Conservation (phyloP, 2,888 invertebrate species). For the Eupithecia inturbata region DNA sequence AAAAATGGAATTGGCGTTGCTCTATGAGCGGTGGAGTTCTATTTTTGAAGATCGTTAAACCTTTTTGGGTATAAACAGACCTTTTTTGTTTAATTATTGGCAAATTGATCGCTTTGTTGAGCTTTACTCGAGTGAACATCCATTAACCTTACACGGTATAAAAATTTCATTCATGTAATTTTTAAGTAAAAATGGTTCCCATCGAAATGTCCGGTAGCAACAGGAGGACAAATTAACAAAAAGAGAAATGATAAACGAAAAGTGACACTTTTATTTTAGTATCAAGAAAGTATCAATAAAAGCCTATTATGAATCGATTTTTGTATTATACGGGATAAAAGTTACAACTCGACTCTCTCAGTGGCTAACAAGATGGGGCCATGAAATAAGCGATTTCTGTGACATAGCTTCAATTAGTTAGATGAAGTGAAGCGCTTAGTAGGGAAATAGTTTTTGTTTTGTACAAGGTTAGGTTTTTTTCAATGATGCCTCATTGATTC, state of each 20-base stretch:
- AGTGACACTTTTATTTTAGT: conserved; percentile 40
- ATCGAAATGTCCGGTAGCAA: conserved; percentile 31
- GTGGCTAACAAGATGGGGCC: conserved; percentile 51
- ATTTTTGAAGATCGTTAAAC: background rate
- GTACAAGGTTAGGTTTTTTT: background rate
- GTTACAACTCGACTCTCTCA: conserved; percentile 55
- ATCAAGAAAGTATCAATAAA: conserved; percentile 50
- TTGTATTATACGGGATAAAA: conserved; percentile 47
- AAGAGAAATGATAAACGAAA: conserved; percentile 36
- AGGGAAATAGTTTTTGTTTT: background rate
- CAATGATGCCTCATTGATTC: no score
- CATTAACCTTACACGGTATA: conserved; percentile 1
- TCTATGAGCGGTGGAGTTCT: conserved; percentile 4
- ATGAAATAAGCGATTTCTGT: conserved; percentile 42
- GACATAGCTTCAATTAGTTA: background rate
- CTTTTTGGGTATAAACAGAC: background rate
- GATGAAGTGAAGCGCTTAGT: background rate
- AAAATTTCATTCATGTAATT: conserved; percentile 27
- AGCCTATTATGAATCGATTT: conserved; percentile 52
- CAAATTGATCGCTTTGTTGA: background rate
- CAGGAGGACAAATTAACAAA: conserved; percentile 23
- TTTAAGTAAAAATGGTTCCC: conserved; percentile 31
- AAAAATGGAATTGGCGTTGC: conserved; percentile 65
- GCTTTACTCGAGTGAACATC: background rate
- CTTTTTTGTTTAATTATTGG: background rate